Percentiles rank a stretch among this genome's conserved stretches.
Conservation (phyloP, 1,140 invertebrate species). For the Leguminivora glycinivorella region DNA sequence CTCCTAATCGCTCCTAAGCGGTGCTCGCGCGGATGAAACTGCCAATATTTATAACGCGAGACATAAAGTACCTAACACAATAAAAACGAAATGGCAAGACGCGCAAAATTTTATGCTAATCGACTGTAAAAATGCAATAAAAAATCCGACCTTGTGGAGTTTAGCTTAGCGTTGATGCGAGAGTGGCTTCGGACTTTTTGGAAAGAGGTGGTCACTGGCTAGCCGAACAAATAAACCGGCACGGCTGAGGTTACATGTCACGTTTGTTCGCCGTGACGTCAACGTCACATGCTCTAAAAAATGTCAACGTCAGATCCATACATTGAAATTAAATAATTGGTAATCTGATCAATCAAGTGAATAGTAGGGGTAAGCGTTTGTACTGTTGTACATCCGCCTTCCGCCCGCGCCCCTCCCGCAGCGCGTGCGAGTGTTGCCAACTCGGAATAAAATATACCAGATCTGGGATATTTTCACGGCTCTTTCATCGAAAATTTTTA, state of each 20-base stretch:
- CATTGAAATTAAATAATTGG: too few relatives aligned
- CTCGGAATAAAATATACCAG: too few relatives aligned
- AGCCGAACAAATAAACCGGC: not conserved
- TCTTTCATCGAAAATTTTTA: too few relatives aligned
- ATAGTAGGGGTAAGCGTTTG: too few relatives aligned
- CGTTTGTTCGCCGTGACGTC: not conserved
- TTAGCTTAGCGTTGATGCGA: conserved; percentile 32
- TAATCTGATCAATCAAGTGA: too few relatives aligned
- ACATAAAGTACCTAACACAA: conserved; percentile 53
- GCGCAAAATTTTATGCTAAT: conserved; percentile 56
- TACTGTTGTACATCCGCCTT: too few relatives aligned
- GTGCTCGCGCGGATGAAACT: conserved; percentile 47
- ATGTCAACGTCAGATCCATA: not conserved
- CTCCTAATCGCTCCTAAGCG: conserved; percentile 51
- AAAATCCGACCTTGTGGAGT: conserved; percentile 41
- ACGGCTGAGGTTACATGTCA: not conserved
- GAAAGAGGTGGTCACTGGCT: too few relatives aligned
- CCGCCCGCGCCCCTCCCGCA: too few relatives aligned
- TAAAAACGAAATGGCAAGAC: conserved; percentile 52
- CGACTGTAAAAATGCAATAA: conserved; percentile 54
- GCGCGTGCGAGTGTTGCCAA: too few relatives aligned
- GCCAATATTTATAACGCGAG: conserved; percentile 55
- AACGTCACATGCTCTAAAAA: too few relatives aligned
- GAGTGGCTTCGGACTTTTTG: conserved; percentile 34
- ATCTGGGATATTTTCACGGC: too few relatives aligned